phyloP scores from a whole-genome alignment of 2,113 vertebrate genomes.

The Catharus minimus region DNA sequence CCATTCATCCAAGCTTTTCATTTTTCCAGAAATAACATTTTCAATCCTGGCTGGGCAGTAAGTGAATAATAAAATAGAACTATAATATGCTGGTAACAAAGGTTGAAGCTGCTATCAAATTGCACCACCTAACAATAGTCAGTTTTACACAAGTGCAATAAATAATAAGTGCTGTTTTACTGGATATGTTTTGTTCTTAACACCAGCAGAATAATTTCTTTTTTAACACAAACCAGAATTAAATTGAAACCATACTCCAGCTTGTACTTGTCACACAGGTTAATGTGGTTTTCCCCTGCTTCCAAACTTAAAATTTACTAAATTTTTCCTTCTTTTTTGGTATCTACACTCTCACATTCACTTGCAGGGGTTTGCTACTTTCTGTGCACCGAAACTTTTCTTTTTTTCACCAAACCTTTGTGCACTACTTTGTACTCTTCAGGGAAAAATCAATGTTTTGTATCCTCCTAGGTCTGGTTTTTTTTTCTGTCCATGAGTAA shows the following conservation, averaged over 20 bases:
- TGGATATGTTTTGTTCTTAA: not conserved
- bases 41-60: not conserved
- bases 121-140: not conserved
- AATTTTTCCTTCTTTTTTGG: not conserved
- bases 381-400: not conserved
- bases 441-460: not conserved
- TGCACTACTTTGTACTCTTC: not conserved
- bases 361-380: rapidly evolving
- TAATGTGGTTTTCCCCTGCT: not conserved
- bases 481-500: not conserved
- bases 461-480: not conserved
- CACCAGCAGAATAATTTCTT: not conserved
- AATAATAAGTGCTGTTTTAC: not conserved
- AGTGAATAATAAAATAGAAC: not conserved
- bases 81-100: not conserved
- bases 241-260: not conserved
- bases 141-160: not conserved
- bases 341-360: not conserved
- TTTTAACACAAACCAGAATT: not conserved
- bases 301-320: not conserved
- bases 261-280: not conserved
- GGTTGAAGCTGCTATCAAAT: not conserved
- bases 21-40: not conserved
- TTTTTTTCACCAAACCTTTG: not conserved
- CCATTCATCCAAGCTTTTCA: not conserved